Conservation (phyloP, 2,797 vertebrate genomes). For the Harpagifer antarcticus region DNA sequence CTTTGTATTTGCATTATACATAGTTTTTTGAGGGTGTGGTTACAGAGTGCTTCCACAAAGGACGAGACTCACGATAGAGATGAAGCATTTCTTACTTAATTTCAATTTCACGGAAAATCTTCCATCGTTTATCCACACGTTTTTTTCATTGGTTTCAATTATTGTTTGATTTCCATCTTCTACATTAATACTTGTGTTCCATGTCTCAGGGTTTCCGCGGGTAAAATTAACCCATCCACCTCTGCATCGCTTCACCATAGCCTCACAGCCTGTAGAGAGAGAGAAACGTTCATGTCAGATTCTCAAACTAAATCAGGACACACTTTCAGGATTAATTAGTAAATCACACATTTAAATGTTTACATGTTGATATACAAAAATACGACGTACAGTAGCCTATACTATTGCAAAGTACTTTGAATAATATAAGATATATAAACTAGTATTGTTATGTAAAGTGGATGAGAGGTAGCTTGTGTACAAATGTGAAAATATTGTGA, state of each 20-base stretch:
- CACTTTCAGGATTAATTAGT: neutral
- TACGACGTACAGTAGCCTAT: no score
- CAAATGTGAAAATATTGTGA: no score
- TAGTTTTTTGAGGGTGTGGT: no score
- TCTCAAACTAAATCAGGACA: constrained; percentile 1
- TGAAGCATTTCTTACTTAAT: neutral
- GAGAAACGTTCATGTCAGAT: neutral
- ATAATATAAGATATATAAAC: no score
- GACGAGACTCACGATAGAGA: neutral
- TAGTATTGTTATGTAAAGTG: no score
- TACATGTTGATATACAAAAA: no score
- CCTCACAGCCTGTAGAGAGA: constrained; percentile 14
- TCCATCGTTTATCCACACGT: accelerated
- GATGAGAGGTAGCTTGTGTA: no score
- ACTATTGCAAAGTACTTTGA: no score
- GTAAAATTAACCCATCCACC: constrained; percentile 15
- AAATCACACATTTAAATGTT: neutral
- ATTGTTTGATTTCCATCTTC: accelerated
- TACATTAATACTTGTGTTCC: accelerated
- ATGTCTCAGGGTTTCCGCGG: accelerated
- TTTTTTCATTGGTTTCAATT: accelerated
- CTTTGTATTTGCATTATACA: no score
- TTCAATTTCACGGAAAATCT: neutral
- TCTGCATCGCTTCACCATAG: accelerated
- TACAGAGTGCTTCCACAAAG: neutral